A percentile compares a stretch with the other conserved stretches of the same genome.
phyloP scores from a whole-genome alignment of 1,140 invertebrate genomes.

The Alviniconcha marisindica region DNA sequence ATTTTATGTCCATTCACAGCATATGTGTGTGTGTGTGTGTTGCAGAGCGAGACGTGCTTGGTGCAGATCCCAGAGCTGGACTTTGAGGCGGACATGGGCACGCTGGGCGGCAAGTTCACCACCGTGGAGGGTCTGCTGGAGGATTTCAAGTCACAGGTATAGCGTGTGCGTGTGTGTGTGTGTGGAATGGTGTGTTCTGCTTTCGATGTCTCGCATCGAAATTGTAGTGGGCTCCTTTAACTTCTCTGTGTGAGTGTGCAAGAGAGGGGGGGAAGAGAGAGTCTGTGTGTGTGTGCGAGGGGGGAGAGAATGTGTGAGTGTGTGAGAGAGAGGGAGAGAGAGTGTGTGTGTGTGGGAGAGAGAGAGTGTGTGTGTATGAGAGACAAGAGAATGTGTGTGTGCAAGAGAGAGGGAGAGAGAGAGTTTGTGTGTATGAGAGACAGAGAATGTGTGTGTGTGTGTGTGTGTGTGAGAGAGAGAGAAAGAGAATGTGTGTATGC shows the following conservation, averaged over 20 bases:
- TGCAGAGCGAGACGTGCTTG: conserved; percentile 92
- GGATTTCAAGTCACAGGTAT: conserved; percentile 76
- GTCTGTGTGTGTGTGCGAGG: not conserved
- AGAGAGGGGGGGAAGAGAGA: not conserved
- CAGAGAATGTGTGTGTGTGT: too few species aligned
- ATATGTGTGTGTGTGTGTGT: too few species aligned
- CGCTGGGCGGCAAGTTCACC: conserved; percentile 95
- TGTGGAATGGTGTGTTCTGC: too few species aligned
- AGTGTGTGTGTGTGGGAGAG: not conserved
- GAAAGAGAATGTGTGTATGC: too few species aligned
- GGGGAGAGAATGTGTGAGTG: not conserved
- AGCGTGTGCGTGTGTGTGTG: conserved; percentile 9
- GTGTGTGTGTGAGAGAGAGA: too few species aligned
- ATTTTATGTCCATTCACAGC: too few species aligned
- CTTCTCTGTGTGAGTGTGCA: not conserved
- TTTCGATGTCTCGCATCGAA: not conserved
- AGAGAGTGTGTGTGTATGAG: too few species aligned
- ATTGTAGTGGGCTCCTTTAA: too few species aligned
- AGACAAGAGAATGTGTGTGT: too few species aligned
- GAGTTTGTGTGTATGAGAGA: too few species aligned
- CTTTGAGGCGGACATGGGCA: conserved; percentile 88
- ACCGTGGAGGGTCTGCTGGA: conserved; percentile 90
- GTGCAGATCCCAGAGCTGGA: conserved; percentile 94
- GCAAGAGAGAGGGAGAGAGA: too few species aligned
- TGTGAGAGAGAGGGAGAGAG: not conserved